phyloP scores from a whole-genome alignment of 1,140 invertebrate genomes.

The Bombus affinis region DNA sequence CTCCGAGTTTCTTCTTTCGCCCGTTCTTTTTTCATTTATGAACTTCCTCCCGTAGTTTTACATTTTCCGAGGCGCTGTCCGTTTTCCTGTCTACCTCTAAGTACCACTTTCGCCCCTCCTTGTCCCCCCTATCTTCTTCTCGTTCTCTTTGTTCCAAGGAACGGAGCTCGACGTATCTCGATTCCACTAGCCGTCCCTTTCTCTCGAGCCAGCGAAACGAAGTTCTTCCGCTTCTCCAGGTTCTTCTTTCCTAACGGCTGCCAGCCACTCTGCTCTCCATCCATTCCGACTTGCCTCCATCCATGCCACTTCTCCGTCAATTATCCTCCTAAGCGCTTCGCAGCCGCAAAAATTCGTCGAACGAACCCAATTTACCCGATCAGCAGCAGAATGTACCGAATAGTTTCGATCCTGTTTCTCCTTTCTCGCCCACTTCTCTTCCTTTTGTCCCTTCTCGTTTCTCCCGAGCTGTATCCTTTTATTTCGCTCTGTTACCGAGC shows the following conservation, averaged over 20 bases:
- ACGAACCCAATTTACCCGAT: slow-evolving; percentile 65
- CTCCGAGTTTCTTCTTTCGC: neutral
- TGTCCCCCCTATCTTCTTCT: slow-evolving; percentile 17
- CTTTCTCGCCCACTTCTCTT: no score
- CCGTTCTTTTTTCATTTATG: slow-evolving; percentile 18
- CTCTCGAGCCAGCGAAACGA: slow-evolving; percentile 40
- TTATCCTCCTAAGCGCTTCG: slow-evolving; percentile 62
- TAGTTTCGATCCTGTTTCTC: neutral
- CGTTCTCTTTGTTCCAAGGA: slow-evolving; percentile 17
- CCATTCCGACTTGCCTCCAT: slow-evolving; percentile 13
- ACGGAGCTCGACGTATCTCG: neutral
- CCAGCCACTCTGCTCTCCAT: slow-evolving; percentile 25
- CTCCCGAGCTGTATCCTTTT: neutral
- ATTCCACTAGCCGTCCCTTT: neutral
- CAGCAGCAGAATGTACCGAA: slow-evolving; percentile 42
- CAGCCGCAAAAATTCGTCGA: slow-evolving; percentile 37
- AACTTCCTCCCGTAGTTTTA: slow-evolving; percentile 19
- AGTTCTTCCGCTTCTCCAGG: slow-evolving; percentile 46
- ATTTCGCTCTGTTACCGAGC: neutral
- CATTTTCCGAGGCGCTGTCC: slow-evolving; percentile 37
- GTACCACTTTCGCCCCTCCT: neutral
- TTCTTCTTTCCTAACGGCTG: slow-evolving; percentile 35
- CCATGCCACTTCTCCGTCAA: slow-evolving; percentile 60
- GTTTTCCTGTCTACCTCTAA: slow-evolving; percentile 34
- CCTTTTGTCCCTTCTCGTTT: no score